Evolutionary conservation across 2,888 invertebrate genomes (phyloP), one percentile per base, ranked within the genome.

Genomic region (Odontocolon sp.): DNA sequence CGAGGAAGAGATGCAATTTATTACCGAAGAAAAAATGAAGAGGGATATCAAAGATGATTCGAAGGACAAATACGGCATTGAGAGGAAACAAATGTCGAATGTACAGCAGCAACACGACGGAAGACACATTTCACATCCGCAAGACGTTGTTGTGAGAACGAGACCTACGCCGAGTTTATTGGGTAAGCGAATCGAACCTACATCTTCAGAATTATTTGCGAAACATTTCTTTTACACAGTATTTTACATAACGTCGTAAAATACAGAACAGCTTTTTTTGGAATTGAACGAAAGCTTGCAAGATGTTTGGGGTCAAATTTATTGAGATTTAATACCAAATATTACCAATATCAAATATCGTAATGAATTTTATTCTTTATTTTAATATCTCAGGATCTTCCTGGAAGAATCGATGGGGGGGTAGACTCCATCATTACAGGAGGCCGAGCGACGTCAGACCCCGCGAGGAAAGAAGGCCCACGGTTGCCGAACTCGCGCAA

Each of bases 401-500:
- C 2, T 90, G 89, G 89, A 90, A 88, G 73, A 88, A 85, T 69
- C 83, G 84, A 45, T 88, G 85, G 80, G 80, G 86, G 47, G 85
- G 86, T 42, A 83, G 88, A 74, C 81, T 88, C 8, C 85, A 89
- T 66, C 90, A 90, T 76, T 90, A 88, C 50, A 85, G 86, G 73
- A 82, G 90, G 77, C 90, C 90, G 72, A 93, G 95, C 0, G 98
- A 99, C 91, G 97, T 99, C 8, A 95, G 95, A 85, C 95, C 96
- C 0, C 95, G 96, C 83, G 96, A 98, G 82, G 98, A 98, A 89
- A 93, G 96, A 78, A 93, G 96, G 76, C 95, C 97, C 0, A 94
- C 95, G 0, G 95, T 98, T 42, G 95, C 95, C 87, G 97, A 98
- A 91, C 92, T 98, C 84, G 97, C 98, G 28, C 96, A 95, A 91